These are phyloP conservation scores for Neoarius graeffei DNA, from an alignment of 2,113 vertebrate genomes.

Conservation along the genomic window DNA sequence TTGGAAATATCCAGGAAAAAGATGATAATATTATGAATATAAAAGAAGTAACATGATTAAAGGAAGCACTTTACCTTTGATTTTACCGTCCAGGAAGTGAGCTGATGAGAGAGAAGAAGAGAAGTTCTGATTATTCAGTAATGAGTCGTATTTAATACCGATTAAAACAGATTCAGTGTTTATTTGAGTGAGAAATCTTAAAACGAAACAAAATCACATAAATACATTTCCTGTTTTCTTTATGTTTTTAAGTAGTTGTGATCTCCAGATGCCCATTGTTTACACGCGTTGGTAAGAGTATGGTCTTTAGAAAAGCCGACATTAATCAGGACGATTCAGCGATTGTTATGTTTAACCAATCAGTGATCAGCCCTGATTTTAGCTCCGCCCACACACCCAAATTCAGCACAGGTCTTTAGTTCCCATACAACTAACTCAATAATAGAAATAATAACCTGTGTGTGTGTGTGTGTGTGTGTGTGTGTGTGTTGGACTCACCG, in stretches of 20 bases:
- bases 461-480: background rate
- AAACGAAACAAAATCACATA: background rate
- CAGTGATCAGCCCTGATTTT: background rate
- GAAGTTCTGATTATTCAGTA: background rate
- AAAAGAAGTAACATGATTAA: slow-evolving; percentile 64
- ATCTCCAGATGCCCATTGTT: background rate
- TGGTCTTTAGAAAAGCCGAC: background rate
- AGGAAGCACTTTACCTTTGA: slow-evolving; percentile 89
- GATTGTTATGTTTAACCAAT: background rate
- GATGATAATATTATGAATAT: background rate
- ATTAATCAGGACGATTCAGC: too few species aligned
- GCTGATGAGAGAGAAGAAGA: slow-evolving; percentile 71
- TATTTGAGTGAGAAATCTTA: background rate
- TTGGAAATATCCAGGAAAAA: background rate
- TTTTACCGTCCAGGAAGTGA: slow-evolving; percentile 94
- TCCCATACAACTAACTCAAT: background rate
- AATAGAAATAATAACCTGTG: background rate
- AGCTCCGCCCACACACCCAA: background rate
- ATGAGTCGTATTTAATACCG: background rate
- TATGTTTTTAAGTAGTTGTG: background rate
- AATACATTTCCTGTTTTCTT: background rate
- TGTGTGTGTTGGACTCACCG: slow-evolving; percentile 73
- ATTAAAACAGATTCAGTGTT: background rate
- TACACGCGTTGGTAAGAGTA: background rate
- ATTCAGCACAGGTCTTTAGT: background rate